phyloP scores from a whole-genome alignment of 2,113 vertebrate genomes.

The Athene noctua region DNA sequence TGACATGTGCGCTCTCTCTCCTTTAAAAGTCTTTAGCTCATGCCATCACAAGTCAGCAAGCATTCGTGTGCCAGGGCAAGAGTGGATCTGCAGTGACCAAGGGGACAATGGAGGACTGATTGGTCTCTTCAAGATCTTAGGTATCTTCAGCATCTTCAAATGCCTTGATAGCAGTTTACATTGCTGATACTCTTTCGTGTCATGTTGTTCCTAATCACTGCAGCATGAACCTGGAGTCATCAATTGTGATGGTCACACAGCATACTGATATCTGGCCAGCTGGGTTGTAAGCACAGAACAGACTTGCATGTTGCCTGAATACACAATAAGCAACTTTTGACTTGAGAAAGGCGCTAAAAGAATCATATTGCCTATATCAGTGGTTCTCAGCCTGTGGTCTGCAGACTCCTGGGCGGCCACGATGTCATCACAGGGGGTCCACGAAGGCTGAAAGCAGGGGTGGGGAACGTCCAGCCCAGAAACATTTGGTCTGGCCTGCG shows the following conservation, averaged over 20 bases:
- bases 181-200: neutral
- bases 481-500: no score
- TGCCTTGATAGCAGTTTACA: neutral
- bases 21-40: no score
- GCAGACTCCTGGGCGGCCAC: no score
- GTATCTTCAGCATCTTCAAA: neutral
- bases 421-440: no score
- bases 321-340: rapidly evolving
- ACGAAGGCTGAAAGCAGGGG: no score
- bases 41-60: no score
- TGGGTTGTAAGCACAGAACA: neutral
- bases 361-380: neutral
- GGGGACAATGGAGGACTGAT: neutral
- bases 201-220: neutral
- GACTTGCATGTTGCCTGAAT: neutral
- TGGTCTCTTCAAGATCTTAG: neutral
- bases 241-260: neutral
- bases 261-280: neutral
- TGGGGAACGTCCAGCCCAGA: no score
- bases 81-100: neutral
- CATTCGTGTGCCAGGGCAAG: neutral
- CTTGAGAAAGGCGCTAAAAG: neutral
- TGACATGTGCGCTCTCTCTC: no score
- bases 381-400: no score
- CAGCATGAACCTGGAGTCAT: neutral